Evolutionary conservation across 2,113 vertebrate genomes (phyloP).

Genomic region (Gorsachius goisagi): DNA sequence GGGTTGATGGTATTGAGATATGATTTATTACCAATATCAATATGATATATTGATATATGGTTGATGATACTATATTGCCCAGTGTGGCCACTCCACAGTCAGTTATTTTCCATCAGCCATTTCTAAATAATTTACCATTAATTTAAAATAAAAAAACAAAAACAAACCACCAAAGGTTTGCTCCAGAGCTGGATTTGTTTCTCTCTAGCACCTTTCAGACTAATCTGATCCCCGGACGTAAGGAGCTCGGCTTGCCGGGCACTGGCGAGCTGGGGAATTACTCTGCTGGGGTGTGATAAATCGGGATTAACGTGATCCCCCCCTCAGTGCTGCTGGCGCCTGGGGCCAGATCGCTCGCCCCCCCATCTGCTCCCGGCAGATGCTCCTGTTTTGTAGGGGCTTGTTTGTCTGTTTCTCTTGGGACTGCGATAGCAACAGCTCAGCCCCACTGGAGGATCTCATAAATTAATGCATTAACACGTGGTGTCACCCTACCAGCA

Average conservation of each 20-base stretch:
- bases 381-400: conserved; percentile 58
- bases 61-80: neutral
- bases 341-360: neutral
- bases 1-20: neutral
- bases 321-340: neutral
- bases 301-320: conserved; percentile 53
- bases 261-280: conserved; percentile 21
- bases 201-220: conserved; percentile 61
- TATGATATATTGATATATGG: neutral
- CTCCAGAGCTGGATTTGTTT: conserved; percentile 36
- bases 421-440: neutral
- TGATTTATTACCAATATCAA: neutral
- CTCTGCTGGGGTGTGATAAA: conserved; percentile 58
- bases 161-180: neutral
- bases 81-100: neutral
- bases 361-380: conserved; percentile 42
- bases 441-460: neutral
- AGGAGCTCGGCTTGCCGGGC: conserved; percentile 37
- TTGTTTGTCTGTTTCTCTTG: conserved; percentile 47
- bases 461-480: neutral
- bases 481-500: rapidly evolving
- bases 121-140: neutral
- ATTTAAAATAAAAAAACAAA: neutral
- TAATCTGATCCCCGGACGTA: conserved; percentile 50
- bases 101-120: neutral